phyloP scores from a whole-genome alignment of 1,140 invertebrate genomes.

The Achatina immaculata region DNA sequence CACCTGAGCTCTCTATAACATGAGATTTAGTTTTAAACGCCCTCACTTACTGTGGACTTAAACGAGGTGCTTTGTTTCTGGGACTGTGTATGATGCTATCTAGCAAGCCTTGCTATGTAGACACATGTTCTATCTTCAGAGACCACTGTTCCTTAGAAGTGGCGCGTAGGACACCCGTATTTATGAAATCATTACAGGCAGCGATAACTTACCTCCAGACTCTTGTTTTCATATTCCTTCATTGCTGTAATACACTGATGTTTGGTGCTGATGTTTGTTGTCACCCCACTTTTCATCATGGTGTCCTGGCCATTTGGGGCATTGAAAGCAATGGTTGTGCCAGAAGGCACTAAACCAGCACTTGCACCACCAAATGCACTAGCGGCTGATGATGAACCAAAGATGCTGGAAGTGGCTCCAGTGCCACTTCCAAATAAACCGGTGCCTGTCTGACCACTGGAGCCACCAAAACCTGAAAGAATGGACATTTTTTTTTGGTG shows the following conservation, averaged over 20 bases:
- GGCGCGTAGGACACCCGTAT: too few relatives aligned
- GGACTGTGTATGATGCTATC: too few relatives aligned
- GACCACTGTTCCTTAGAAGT: too few relatives aligned
- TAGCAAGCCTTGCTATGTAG: too few relatives aligned
- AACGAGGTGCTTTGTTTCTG: too few relatives aligned
- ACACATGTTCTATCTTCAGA: too few relatives aligned
- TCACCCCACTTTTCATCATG: slow-evolving; percentile 85
- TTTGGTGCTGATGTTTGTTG: slow-evolving; percentile 87
- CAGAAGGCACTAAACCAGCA: slow-evolving; percentile 37
- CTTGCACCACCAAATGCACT: slow-evolving; percentile 46
- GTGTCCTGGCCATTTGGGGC: slow-evolving; percentile 90
- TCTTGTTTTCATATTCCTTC: slow-evolving; percentile 97
- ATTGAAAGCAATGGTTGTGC: slow-evolving; percentile 80
- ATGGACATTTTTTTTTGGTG: too few relatives aligned
- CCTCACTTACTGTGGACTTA: too few relatives aligned
- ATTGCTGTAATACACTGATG: slow-evolving; percentile 97
- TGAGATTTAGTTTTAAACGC: too few relatives aligned
- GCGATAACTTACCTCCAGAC: slow-evolving; percentile 79
- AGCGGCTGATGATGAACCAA: slow-evolving; percentile 32
- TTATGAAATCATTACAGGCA: too few relatives aligned
- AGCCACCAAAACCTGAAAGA: slow-evolving; percentile 51
- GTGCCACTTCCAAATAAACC: slow-evolving; percentile 44
- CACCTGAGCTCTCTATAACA: too few relatives aligned
- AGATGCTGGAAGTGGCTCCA: slow-evolving; percentile 10
- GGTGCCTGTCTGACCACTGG: slow-evolving; percentile 38